A percentile compares a stretch with the other conserved stretches of the same genome.
phyloP scores from a whole-genome alignment of 2,797 vertebrate species.

The Macrochelys suwanniensis region DNA sequence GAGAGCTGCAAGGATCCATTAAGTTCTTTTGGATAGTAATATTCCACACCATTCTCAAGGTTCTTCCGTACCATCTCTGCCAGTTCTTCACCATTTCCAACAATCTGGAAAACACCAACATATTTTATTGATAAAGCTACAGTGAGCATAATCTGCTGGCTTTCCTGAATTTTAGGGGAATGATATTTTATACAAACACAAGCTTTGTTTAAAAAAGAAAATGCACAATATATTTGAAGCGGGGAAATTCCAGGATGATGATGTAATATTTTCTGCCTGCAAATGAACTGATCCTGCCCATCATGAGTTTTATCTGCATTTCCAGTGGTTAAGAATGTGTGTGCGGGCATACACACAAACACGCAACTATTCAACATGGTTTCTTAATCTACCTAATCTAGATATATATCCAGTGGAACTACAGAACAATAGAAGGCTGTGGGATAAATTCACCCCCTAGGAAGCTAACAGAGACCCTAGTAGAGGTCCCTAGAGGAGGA shows the following conservation, averaged over 20 bases:
- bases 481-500: neutral
- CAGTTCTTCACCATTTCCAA: neutral
- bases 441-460: neutral
- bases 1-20: slow-evolving; percentile 24
- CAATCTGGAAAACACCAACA: slow-evolving; percentile 69
- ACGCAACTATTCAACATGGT: neutral
- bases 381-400: neutral
- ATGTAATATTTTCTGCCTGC: neutral
- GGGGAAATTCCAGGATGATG: neutral
- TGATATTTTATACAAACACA: neutral
- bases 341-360: neutral
- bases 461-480: neutral
- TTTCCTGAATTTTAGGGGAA: neutral
- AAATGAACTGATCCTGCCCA: neutral
- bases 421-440: neutral
- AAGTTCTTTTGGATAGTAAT: neutral
- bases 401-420: neutral
- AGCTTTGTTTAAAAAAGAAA: neutral
- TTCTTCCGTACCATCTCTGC: slow-evolving; percentile 25
- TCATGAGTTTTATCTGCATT: neutral
- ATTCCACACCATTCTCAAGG: neutral
- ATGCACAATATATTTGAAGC: neutral
- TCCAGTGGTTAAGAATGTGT: neutral
- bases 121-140: neutral
- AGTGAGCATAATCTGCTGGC: neutral